Conservation (phyloP, 2,888 invertebrate genomes). For the Melieria omissa region DNA sequence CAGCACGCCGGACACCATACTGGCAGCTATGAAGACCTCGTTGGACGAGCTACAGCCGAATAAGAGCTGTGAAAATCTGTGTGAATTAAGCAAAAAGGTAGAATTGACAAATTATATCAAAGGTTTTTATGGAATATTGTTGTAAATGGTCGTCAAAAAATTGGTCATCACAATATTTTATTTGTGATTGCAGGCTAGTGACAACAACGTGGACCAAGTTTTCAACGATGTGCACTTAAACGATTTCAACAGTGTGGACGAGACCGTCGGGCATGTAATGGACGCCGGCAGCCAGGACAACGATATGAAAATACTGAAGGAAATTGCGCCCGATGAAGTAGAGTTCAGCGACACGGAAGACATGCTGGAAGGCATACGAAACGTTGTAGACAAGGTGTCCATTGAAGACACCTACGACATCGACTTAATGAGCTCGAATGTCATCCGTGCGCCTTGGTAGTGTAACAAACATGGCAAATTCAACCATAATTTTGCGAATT, state of each 20-base stretch:
- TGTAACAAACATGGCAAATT: slow-evolving; percentile 16
- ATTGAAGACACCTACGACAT: slow-evolving; percentile 66
- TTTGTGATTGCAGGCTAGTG: slow-evolving; percentile 19
- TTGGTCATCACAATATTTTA: neutral
- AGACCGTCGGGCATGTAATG: slow-evolving; percentile 41
- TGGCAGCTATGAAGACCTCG: slow-evolving; percentile 44
- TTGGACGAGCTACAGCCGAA: slow-evolving; percentile 38
- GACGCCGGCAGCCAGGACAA: slow-evolving; percentile 34
- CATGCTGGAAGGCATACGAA: slow-evolving; percentile 85
- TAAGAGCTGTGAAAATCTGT: slow-evolving; percentile 28
- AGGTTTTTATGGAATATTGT: too few relatives aligned
- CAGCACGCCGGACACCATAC: slow-evolving; percentile 42
- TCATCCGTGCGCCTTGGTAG: slow-evolving; percentile 57
- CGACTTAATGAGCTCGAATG: slow-evolving; percentile 57
- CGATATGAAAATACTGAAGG: slow-evolving; percentile 45
- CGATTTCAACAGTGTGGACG: slow-evolving; percentile 54
- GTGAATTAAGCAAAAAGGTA: slow-evolving; percentile 41
- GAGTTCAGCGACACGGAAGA: slow-evolving; percentile 90
- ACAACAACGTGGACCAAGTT: slow-evolving; percentile 50
- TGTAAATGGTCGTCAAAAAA: too few relatives aligned
- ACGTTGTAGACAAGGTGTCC: slow-evolving; percentile 74
- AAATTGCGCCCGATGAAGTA: slow-evolving; percentile 55
- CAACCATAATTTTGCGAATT: neutral
- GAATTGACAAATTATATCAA: too few relatives aligned
- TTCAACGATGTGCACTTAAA: slow-evolving; percentile 61